phyloP scores from a whole-genome alignment of 2,113 vertebrate species.

The Alligator mississippiensis region DNA sequence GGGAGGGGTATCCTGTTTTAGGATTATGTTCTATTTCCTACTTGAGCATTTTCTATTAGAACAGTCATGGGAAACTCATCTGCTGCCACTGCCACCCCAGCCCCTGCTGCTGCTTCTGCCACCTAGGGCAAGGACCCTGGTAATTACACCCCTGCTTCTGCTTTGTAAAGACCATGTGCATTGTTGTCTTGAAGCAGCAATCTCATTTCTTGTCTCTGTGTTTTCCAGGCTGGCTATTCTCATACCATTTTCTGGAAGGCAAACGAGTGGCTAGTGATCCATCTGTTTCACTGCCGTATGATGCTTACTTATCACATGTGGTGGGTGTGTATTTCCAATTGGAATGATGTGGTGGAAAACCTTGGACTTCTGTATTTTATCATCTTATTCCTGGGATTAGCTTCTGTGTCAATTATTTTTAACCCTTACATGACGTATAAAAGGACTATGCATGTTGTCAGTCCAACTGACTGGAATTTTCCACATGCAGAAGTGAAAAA shows the following conservation, averaged over 20 bases:
- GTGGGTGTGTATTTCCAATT: slow-evolving; percentile 88
- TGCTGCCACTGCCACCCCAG: too few relatives aligned
- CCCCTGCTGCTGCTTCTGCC: too few relatives aligned
- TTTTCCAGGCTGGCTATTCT: slow-evolving; percentile 86
- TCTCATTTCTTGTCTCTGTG: slow-evolving; percentile 34
- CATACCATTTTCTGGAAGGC: slow-evolving; percentile 87
- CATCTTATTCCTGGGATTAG: slow-evolving; percentile 84
- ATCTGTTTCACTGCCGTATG: slow-evolving; percentile 98
- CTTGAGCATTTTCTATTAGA: too few relatives aligned
- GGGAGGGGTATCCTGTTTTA: too few relatives aligned
- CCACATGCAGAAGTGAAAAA: slow-evolving; percentile 60
- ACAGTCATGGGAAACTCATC: too few relatives aligned
- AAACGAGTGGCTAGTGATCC: slow-evolving; percentile 98
- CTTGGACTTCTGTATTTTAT: slow-evolving; percentile 74
- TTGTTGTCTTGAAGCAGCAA: neutral
- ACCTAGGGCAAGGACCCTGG: too few relatives aligned
- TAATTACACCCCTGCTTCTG: too few relatives aligned
- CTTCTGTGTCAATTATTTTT: slow-evolving; percentile 88
- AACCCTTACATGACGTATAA: slow-evolving; percentile 97
- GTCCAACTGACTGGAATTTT: slow-evolving; percentile 95
- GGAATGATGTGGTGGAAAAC: slow-evolving; percentile 76
- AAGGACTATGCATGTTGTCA: slow-evolving; percentile 95
- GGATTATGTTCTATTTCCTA: too few relatives aligned
- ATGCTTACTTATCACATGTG: slow-evolving; percentile 96
- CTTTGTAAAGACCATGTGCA: too few relatives aligned